Base-by-base conservation (phyloP, 2,888 invertebrate species). In the Serrognathus titanus region DNA sequence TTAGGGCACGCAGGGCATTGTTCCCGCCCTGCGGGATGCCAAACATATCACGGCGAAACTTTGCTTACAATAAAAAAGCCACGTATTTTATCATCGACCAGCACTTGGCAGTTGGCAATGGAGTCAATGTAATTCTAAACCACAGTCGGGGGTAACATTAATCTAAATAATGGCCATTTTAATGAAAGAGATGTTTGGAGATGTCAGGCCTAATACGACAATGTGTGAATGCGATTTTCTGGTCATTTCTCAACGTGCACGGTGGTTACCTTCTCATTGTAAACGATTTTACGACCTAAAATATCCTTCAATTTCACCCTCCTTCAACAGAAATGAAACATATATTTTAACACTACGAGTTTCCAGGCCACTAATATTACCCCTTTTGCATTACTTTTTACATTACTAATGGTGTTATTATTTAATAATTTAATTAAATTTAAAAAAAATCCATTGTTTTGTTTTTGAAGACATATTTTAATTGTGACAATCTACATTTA, bases 181-280 rank as follows among this genome's bases (percentile, higher is more conserved):
- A 75, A 76, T 75, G 76, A 77, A 78, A 76, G 78, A 77, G 76
- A 76, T 78, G 78, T 78, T 76, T 75, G 76, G 74, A 75, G 71
- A 75, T 77, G 76, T 77, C 76, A 75, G 73, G 69, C 71, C 77
- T 78, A 78, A 78, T 77, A 76, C 72, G 77, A 79, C 78, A 78
- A 78, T 77, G 78, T 78, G 78, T 77, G 77, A 78, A 78, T 76
- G 68, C 75, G 71, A 74, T 77, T 78, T 76, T 75, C 76, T 75
- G 74, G 73, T 75, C 74, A 75, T 74, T 75, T 76, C 75, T 75
- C 73, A 55, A 51, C 40, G 51, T 47, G 51, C 47, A 38, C 13
- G 20, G 37, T 43, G 45, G 43, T 43, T 43, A 20, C 12, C 13
- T 11, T 43, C 9, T 20, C 12, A 43, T 43, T 43, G 43, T 43